phyloP scores from a whole-genome alignment of 2,113 vertebrate species.

The Pyxicephalus adspersus region DNA sequence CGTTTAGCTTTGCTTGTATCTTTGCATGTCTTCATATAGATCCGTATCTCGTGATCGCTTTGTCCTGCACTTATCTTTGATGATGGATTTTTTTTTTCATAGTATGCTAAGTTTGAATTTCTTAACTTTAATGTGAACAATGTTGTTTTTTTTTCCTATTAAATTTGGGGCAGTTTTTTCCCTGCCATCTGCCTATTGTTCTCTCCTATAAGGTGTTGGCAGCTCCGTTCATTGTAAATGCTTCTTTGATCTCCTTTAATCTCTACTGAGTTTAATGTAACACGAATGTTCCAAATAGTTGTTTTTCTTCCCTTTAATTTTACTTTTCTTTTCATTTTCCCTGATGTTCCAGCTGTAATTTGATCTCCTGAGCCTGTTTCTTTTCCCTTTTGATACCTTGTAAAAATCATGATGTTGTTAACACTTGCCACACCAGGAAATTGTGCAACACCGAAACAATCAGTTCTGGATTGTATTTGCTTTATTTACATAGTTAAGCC shows the following conservation, averaged over 20 bases:
- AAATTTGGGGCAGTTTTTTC: background rate
- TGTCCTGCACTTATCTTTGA: too few relatives aligned
- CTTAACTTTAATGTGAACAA: too few relatives aligned
- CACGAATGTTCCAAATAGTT: constrained; percentile 62
- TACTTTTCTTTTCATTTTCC: constrained; percentile 56
- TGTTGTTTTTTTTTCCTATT: too few relatives aligned
- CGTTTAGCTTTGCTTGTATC: background rate
- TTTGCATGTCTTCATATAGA: background rate
- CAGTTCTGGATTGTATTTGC: too few relatives aligned
- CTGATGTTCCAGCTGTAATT: constrained; percentile 71
- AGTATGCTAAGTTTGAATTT: too few relatives aligned
- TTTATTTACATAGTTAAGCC: too few relatives aligned
- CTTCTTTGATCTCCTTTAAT: constrained; percentile 53
- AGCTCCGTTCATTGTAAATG: background rate
- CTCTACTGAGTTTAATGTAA: constrained; percentile 63
- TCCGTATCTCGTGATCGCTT: too few relatives aligned
- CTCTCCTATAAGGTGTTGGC: background rate
- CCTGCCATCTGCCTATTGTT: background rate
- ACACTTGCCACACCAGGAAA: too few relatives aligned
- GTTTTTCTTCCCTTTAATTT: constrained; percentile 64
- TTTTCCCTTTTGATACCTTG: constrained; percentile 63
- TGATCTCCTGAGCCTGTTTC: constrained; percentile 69
- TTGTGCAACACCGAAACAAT: too few relatives aligned
- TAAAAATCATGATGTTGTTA: background rate
- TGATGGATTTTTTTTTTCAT: too few relatives aligned